A percentile compares a stretch with the other conserved stretches of the same genome.
phyloP scores from a whole-genome alignment of 2,113 vertebrate species.

The Rhinichthys klamathensis region DNA sequence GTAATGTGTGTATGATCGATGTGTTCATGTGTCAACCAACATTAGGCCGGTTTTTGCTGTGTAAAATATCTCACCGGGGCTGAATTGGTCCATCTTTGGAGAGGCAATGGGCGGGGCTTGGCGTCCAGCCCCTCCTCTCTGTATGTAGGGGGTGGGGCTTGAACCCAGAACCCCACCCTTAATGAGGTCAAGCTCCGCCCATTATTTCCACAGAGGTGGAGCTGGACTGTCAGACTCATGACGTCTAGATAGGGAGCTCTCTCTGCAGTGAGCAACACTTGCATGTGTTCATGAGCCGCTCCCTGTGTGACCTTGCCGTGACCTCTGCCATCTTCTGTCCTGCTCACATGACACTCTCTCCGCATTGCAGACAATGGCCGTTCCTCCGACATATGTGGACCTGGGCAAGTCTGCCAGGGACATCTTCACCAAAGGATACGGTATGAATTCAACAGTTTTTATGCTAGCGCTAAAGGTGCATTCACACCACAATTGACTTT shows the following conservation, averaged over 20 bases:
- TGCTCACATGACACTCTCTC: not conserved
- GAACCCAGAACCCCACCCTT: too few relatives aligned
- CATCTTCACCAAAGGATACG: slow-evolving; percentile 96
- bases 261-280: too few relatives aligned
- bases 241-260: too few relatives aligned
- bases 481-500: too few relatives aligned
- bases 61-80: not conserved
- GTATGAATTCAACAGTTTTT: slow-evolving; percentile 70
- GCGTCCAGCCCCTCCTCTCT: too few relatives aligned
- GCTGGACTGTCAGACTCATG: too few relatives aligned
- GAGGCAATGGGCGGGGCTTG: too few relatives aligned
- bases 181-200: too few relatives aligned
- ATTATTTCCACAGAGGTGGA: too few relatives aligned
- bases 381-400: slow-evolving; percentile 91
- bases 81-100: too few relatives aligned
- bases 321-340: not conserved
- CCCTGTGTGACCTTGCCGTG: not conserved
- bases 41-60: not conserved
- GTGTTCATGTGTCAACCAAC: not conserved
- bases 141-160: too few relatives aligned
- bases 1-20: not conserved
- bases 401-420: slow-evolving; percentile 95
- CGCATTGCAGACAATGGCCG: slow-evolving; percentile 85
- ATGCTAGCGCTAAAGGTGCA: too few relatives aligned
- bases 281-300: not conserved